Evolutionary conservation across 2,113 vertebrate genomes (phyloP), one percentile per base, ranked within the genome.

Genomic region (Embiotoca jacksoni): DNA sequence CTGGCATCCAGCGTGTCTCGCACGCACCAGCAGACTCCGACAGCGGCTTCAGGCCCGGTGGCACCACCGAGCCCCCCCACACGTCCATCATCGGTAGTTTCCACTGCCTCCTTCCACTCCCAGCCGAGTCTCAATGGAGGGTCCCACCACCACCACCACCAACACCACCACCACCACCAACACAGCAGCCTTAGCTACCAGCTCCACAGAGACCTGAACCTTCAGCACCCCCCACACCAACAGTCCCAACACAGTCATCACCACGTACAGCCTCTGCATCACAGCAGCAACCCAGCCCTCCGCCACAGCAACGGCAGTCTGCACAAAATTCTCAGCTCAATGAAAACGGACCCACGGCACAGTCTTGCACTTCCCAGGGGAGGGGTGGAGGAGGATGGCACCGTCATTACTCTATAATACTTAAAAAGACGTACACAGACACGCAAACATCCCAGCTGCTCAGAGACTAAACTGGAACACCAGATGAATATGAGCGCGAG

Each of bases 311-410:
- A 97, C 0, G 96, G 96, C 91, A 97, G 95, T 89, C 94, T 98
- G 82, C 96, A 97, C 93, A 95, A 96, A 96, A 95, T 99, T 75
- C 94, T 99, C 87, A 98, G 95, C 92, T 96, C 96, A 64, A 93
- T 99, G 92, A 96, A 96, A 91, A 94, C 96, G 46, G 97, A 98
- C 92, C 96, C 96, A 44, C 95, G 98, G n/a, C 95, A 99, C 91
- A 98, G 97, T 87, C 95, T 99, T 64, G 95, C 95, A 23, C 95
- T 99, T 80, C 97, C 97, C 32, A 95, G 94, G 11, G 98, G 98
- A 47, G 97, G 97, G 1, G 95, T 99, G 94, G 95, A 99, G 92
- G 98, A 99, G 88, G 98, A 99, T 0, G 97, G 98, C 78, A 99
- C 98, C 0, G 97, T 99, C 47, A 97, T 99, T 77, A 99, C 98